These are phyloP conservation scores for Pygocentrus nattereri DNA, from an alignment of 2,797 vertebrate species.

Conservation along the genomic window DNA sequence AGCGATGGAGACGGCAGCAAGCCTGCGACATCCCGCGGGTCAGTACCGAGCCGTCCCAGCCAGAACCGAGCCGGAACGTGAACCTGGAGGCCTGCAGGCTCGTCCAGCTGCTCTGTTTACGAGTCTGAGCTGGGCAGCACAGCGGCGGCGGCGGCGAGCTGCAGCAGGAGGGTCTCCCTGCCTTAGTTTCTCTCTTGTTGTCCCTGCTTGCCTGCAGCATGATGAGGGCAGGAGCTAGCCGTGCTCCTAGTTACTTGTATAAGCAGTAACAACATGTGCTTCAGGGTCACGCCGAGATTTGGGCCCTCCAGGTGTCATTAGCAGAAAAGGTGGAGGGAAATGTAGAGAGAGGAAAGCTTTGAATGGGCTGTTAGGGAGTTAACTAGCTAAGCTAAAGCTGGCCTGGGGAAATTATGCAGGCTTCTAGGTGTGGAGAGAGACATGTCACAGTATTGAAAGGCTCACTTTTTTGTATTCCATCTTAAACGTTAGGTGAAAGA, in stretches of 20 bases:
- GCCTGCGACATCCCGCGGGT: conserved; percentile 81
- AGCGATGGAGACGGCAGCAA: conserved; percentile 86
- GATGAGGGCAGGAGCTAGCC: neutral
- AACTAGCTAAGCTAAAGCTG: neutral
- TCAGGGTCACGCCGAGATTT: neutral
- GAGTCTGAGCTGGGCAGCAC: neutral
- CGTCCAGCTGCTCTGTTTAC: neutral
- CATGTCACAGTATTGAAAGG: neutral
- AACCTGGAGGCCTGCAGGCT: neutral
- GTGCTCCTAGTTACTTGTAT: neutral
- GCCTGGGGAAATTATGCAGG: neutral
- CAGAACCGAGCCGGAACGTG: neutral
- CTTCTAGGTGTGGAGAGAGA: neutral
- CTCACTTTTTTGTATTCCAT: neutral
- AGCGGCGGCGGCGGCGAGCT: neutral
- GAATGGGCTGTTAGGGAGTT: neutral
- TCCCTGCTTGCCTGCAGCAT: conserved; percentile 11
- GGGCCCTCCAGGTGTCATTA: neutral
- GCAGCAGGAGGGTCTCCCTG: neutral
- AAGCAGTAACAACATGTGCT: neutral
- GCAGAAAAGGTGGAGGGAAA: neutral
- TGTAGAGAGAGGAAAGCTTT: neutral
- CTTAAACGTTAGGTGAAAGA: neutral
- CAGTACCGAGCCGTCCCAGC: conserved; percentile 58
- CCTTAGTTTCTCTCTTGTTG: conserved; percentile 47